Evolutionary conservation across 2,888 invertebrate species (phyloP).

Genomic region (Pandemis corylana): DNA sequence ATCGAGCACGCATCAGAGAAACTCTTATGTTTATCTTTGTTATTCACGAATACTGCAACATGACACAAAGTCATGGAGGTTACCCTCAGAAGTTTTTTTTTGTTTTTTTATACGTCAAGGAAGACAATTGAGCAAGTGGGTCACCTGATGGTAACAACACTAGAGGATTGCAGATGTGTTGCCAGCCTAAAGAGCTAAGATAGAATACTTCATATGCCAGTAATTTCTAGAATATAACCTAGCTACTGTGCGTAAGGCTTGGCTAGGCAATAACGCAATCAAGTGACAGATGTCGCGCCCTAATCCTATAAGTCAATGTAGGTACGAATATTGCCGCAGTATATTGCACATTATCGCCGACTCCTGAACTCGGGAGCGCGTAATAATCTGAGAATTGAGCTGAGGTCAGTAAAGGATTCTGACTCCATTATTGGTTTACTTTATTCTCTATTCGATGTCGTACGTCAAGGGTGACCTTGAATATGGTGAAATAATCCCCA

Average conservation of each 20-base stretch:
- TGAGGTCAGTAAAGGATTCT: slow-evolving; percentile 44
- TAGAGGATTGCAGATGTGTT: too few species aligned
- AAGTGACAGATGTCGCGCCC: slow-evolving; percentile 51
- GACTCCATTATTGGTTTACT: slow-evolving; percentile 36
- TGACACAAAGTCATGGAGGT: too few species aligned
- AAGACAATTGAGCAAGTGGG: too few species aligned
- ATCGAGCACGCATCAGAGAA: too few species aligned
- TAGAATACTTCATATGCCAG: too few species aligned
- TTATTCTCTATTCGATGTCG: slow-evolving; percentile 16
- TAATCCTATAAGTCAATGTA: slow-evolving; percentile 52
- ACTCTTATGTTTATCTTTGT: too few species aligned
- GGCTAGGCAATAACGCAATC: slow-evolving; percentile 44
- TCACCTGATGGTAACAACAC: too few species aligned
- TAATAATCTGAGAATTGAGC: slow-evolving; percentile 45
- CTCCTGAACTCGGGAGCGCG: slow-evolving; percentile 37
- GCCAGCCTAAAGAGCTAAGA: too few species aligned
- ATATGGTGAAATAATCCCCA: background rate
- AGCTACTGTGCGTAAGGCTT: slow-evolving; percentile 22
- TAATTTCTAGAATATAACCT: slow-evolving; percentile 2
- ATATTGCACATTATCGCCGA: slow-evolving; percentile 48
- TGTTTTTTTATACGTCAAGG: too few species aligned
- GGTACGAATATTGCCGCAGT: slow-evolving; percentile 44
- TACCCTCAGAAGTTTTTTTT: too few species aligned
- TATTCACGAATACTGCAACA: too few species aligned
- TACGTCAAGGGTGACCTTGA: background rate